Conservation (phyloP, 2,113 vertebrate species). For the Pycnonotus jocosus region DNA sequence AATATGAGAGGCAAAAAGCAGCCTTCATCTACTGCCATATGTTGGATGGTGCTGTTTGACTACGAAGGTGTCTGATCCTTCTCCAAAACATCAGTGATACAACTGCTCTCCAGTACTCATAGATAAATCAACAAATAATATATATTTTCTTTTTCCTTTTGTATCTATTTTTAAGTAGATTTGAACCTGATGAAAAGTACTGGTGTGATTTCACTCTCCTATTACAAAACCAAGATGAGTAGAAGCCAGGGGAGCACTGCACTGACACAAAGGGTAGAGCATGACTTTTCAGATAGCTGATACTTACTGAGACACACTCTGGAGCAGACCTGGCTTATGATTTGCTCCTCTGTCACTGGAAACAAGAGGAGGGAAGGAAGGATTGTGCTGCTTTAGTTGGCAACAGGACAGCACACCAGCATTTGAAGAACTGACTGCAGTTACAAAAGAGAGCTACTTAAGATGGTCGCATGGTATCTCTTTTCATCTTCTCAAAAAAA, state of each 20-base stretch:
- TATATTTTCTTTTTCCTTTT: neutral
- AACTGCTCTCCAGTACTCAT: neutral
- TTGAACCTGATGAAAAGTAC: neutral
- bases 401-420: neutral
- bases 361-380: neutral
- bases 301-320: neutral
- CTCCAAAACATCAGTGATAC: neutral
- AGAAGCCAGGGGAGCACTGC: neutral
- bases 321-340: neutral
- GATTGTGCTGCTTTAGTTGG: neutral
- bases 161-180: neutral
- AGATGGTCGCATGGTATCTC: neutral
- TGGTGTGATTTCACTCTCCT: neutral
- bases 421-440: neutral
- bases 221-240: neutral
- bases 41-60: neutral
- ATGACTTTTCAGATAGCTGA: neutral
- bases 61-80: neutral
- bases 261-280: neutral
- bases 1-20: neutral
- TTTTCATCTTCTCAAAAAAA: neutral
- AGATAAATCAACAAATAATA: neutral
- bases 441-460: neutral
- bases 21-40: neutral
- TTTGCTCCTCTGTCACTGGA: neutral